Percentiles rank a stretch among this genome's conserved stretches.
These are phyloP conservation scores for Himalopsyche anomala DNA, from an alignment of 2,888 invertebrate species.

Conservation along the genomic window DNA sequence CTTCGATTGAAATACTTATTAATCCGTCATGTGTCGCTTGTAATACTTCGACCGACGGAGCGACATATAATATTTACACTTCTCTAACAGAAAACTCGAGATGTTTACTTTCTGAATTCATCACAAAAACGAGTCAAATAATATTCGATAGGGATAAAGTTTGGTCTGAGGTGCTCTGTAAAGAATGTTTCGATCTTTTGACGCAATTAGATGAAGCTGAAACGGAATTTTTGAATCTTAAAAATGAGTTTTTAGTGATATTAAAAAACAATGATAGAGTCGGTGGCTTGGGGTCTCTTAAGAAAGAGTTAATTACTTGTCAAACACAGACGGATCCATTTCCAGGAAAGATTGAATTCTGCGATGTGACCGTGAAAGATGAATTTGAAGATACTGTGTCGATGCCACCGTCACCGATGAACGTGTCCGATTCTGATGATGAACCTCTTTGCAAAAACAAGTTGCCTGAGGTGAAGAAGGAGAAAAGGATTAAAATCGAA, in stretches of 20 bases:
- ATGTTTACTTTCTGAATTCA: conserved; percentile 56
- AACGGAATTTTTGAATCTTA: conserved; percentile 56
- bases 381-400: conserved; percentile 51
- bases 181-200: conserved; percentile 55
- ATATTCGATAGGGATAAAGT: conserved; percentile 60
- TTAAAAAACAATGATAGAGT: conserved; percentile 53
- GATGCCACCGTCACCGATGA: conserved; percentile 43
- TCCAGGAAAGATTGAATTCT: conserved; percentile 58
- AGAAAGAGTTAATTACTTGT: conserved; percentile 46
- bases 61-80: conserved; percentile 54
- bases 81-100: conserved; percentile 55
- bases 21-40: conserved; percentile 49
- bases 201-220: conserved; percentile 58
- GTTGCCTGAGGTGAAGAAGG: not conserved
- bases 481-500: conserved; percentile 24
- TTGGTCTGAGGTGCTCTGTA: conserved; percentile 59
- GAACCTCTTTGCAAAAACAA: conserved; percentile 57
- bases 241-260: conserved; percentile 60
- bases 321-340: conserved; percentile 47
- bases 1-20: not conserved
- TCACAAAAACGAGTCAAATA: conserved; percentile 58
- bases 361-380: conserved; percentile 52
- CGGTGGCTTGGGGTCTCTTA: conserved; percentile 3
- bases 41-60: conserved; percentile 7
- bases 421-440: conserved; percentile 63